Evolutionary conservation across 2,797 vertebrate genomes (phyloP).

Genomic region (Pipistrellus pygmaeus): DNA sequence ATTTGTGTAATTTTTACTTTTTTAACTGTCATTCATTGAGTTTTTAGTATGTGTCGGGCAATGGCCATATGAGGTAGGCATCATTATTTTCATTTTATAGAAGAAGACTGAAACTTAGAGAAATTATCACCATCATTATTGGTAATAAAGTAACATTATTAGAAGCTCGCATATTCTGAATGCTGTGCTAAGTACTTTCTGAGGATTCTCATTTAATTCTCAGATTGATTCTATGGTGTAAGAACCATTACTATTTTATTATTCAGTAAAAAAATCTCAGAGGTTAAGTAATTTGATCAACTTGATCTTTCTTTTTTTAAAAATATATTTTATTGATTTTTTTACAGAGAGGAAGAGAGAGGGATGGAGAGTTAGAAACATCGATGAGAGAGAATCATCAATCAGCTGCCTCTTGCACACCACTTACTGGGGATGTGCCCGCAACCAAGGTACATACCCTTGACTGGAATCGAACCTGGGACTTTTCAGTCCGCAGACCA

Average conservation of each 20-base stretch:
- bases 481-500: too few relatives aligned
- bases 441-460: too few relatives aligned
- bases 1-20: slow-evolving; percentile 27
- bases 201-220: slow-evolving; percentile 32
- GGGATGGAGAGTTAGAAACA: too few relatives aligned
- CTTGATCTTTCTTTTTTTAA: not conserved
- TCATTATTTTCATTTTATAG: slow-evolving; percentile 40
- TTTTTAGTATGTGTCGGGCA: not conserved
- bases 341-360: too few relatives aligned
- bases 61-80: not conserved
- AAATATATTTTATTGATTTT: too few relatives aligned
- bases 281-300: not conserved
- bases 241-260: not conserved
- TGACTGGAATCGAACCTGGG: too few relatives aligned
- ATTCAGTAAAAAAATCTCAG: slow-evolving; percentile 36
- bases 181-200: not conserved
- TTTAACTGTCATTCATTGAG: not conserved
- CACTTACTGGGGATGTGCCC: too few relatives aligned
- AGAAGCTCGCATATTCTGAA: not conserved
- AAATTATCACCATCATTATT: not conserved
- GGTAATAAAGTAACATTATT: not conserved
- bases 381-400: too few relatives aligned
- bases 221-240: not conserved
- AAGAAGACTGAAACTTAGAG: slow-evolving; percentile 9
- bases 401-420: too few relatives aligned